These are phyloP conservation scores for Tadarida brasiliensis DNA, from an alignment of 2,797 vertebrate genomes.

Conservation along the genomic window DNA sequence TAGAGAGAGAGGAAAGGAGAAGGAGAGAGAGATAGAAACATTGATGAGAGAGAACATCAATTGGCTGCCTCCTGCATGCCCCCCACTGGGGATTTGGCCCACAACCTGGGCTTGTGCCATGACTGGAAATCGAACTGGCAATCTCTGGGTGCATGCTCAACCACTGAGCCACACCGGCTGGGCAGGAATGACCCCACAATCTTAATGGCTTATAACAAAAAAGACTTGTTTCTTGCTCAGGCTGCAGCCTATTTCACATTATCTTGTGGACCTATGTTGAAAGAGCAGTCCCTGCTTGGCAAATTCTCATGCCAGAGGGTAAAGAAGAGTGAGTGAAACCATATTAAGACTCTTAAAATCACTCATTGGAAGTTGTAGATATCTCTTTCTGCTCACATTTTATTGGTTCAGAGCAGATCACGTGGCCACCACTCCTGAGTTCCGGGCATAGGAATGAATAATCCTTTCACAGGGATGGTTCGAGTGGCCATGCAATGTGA, in stretches of 20 bases:
- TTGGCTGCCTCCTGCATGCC: too few relatives aligned
- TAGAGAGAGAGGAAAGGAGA: too few relatives aligned
- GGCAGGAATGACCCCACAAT: neutral
- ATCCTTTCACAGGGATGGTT: neutral
- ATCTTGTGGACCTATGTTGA: neutral
- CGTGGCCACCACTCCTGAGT: neutral
- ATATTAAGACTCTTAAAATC: neutral
- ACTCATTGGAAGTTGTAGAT: neutral
- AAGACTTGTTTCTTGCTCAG: constrained; percentile 11
- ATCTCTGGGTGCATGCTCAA: too few relatives aligned
- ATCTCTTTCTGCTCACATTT: neutral
- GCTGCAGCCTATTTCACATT: neutral
- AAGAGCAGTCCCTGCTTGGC: neutral
- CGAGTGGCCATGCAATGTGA: neutral
- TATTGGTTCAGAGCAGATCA: neutral
- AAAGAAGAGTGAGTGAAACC: neutral
- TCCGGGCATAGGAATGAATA: neutral
- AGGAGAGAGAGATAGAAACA: too few relatives aligned
- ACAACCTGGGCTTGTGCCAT: too few relatives aligned
- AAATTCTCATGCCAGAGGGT: constrained; percentile 11
- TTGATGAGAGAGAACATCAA: too few relatives aligned
- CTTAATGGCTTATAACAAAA: neutral
- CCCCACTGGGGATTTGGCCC: too few relatives aligned
- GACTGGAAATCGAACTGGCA: too few relatives aligned
- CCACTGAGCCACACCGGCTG: too few relatives aligned